A percentile compares a stretch with the other conserved stretches of the same genome.
These are phyloP conservation scores for Caenorhabditis sp. DNA, from an alignment of 2,888 invertebrate species.

Conservation along the genomic window DNA sequence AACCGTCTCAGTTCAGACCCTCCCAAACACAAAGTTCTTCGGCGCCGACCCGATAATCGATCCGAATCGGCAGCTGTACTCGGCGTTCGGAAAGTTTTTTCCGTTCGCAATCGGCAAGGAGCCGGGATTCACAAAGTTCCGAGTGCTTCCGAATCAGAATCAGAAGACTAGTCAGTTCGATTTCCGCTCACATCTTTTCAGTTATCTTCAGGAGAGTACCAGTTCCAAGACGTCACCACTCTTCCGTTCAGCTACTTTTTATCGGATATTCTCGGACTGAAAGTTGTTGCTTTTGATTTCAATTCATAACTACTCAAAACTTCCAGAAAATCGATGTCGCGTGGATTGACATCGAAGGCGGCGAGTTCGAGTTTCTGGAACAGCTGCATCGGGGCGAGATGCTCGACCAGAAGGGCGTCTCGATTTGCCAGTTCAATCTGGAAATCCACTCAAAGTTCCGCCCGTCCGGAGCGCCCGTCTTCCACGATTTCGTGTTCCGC, in stretches of 20 bases:
- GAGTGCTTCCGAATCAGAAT: conserved; percentile 41
- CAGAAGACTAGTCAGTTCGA: conserved; percentile 27
- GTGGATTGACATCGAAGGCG: conserved; percentile 49
- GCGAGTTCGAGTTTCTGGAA: conserved; percentile 43
- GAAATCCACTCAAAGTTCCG: conserved; percentile 32
- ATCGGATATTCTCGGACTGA: conserved; percentile 22
- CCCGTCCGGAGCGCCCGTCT: conserved; percentile 6
- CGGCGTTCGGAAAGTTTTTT: conserved; percentile 46
- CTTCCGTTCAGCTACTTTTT: conserved; percentile 30
- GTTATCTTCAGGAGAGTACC: conserved; percentile 5
- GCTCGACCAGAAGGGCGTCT: conserved; percentile 45
- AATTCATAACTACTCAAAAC: neutral
- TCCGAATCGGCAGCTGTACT: conserved; percentile 41
- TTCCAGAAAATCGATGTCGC: conserved; percentile 37
- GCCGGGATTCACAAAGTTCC: conserved; percentile 27
- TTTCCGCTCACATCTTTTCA: neutral
- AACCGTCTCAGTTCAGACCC: conserved; percentile 2
- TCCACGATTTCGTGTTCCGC: conserved; percentile 23
- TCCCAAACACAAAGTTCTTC: conserved; percentile 29
- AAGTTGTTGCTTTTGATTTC: neutral
- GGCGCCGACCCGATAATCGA: conserved; percentile 57
- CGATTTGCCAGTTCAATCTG: conserved; percentile 53
- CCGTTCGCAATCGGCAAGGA: conserved; percentile 50
- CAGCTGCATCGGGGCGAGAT: conserved; percentile 29
- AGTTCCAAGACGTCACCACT: conserved; percentile 24